Percentiles rank a stretch among this genome's conserved stretches.
These are phyloP conservation scores for Aporrectodea caliginosa DNA, from an alignment of 1,140 invertebrate species.

Conservation along the genomic window DNA sequence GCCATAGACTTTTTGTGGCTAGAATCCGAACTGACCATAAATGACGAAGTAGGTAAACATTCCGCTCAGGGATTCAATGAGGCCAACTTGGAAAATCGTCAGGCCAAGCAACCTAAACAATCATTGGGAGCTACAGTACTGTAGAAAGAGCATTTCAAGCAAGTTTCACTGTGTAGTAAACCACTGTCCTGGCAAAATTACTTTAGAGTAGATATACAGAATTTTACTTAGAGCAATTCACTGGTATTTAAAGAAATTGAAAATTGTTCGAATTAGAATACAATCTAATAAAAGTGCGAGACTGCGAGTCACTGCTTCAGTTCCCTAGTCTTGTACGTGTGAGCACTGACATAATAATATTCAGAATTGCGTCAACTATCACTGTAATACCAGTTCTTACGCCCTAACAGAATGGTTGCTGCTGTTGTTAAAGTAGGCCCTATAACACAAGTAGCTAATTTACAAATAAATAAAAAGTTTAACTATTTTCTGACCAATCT, in stretches of 20 bases:
- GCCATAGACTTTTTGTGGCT: constrained; percentile 64
- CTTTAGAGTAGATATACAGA: not conserved
- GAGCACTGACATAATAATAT: not conserved
- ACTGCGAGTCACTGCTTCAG: not conserved
- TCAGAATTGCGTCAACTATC: not conserved
- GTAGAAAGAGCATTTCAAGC: too few relatives aligned
- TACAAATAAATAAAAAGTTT: not conserved
- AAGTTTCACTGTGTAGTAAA: too few relatives aligned
- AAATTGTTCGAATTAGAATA: not conserved
- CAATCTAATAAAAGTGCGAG: not conserved
- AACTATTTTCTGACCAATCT: constrained; percentile 20
- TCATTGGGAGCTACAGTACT: too few relatives aligned
- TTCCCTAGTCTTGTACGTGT: not conserved
- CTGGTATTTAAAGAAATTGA: not conserved
- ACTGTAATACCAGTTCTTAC: not conserved
- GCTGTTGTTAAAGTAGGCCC: not conserved
- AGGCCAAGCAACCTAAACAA: constrained; percentile 34
- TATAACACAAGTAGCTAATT: not conserved
- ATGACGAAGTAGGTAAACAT: constrained; percentile 99
- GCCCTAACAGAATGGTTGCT: not conserved
- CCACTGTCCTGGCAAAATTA: not conserved
- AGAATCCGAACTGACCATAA: constrained; percentile 97
- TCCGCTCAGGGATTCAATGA: constrained; percentile 97
- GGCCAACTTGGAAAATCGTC: constrained; percentile 54
- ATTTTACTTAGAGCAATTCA: not conserved